These are phyloP conservation scores for Cardinalis cardinalis DNA, from an alignment of 2,113 vertebrate genomes.

Conservation along the genomic window DNA sequence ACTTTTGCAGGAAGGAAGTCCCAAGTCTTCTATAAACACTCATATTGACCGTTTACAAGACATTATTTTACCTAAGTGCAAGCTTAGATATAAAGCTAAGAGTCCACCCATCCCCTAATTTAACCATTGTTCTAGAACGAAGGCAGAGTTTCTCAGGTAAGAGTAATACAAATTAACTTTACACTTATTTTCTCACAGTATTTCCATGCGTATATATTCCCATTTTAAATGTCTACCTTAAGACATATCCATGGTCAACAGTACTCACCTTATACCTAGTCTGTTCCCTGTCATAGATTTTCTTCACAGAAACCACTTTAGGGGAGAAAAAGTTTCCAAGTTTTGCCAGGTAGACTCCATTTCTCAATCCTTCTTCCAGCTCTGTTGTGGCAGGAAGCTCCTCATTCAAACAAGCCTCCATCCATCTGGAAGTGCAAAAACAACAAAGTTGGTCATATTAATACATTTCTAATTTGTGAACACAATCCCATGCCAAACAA, in stretches of 20 bases:
- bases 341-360: conserved; percentile 95
- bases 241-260: background rate
- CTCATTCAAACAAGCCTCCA: conserved; percentile 95
- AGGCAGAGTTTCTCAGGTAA: background rate
- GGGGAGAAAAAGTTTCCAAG: conserved; percentile 97
- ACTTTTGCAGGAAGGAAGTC: background rate
- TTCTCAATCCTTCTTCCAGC: conserved; percentile 93
- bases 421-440: conserved; percentile 81
- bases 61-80: background rate
- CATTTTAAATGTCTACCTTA: background rate
- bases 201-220: background rate
- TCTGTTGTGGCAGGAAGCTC: conserved; percentile 94
- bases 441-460: background rate
- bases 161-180: background rate
- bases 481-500: background rate
- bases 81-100: background rate
- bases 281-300: conserved; percentile 96
- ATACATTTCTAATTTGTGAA: background rate
- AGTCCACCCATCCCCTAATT: background rate
- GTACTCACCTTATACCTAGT: conserved; percentile 89
- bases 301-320: conserved; percentile 91
- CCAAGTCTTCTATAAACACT: background rate
- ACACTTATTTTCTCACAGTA: background rate
- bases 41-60: background rate
- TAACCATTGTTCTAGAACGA: background rate